Evolutionary conservation across 1,140 invertebrate genomes (phyloP), one percentile per base, ranked within the genome.

Genomic region (Sycophila sp.): DNA sequence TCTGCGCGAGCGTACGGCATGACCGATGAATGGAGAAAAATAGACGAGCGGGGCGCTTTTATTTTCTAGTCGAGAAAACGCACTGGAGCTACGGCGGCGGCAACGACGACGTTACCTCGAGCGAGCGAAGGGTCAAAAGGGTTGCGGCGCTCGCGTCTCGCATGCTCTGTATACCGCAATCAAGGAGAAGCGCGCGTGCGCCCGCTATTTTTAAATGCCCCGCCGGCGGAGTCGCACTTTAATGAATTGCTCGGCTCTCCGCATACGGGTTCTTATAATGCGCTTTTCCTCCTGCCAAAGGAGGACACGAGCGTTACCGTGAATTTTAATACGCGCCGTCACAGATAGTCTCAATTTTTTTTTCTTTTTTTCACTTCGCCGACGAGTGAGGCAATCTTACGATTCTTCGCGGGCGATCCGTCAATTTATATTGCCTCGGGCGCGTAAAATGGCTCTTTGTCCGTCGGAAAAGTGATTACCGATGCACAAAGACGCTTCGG

Each of bases 391-490:
- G n/a, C n/a, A n/a, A n/a, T n/a, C n/a, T n/a, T n/a, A n/a, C n/a
- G n/a, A n/a, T n/a, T n/a, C n/a, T n/a, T n/a, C n/a, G n/a, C n/a
- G n/a, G n/a, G n/a, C n/a, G n/a, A n/a, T n/a, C n/a, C n/a, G n/a
- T n/a, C n/a, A n/a, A n/a, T n/a, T n/a, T n/a, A n/a, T n/a, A n/a
- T n/a, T n/a, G n/a, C 53, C n/a, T 30, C 22, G 11, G 17, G 19
- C 26, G 49, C 49, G 51, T 55, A 58, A 77, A 76, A 65, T 40
- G 4, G 17, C 6, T 30, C 30, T 64, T 64, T 64, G 59, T 64
- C 51, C 51, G 34, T 3, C n/a, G 15, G 24, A 49, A 64, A 49
- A 64, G 28, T 8, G 22, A 5, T 24, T 15, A 26, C 47, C 10
- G 2, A 10, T 15, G 19, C 24, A 58, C 34, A 40, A 28, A 3